Evolutionary conservation across 2,888 invertebrate genomes (phyloP).

Genomic region (Lepetodrilus schrolli): DNA sequence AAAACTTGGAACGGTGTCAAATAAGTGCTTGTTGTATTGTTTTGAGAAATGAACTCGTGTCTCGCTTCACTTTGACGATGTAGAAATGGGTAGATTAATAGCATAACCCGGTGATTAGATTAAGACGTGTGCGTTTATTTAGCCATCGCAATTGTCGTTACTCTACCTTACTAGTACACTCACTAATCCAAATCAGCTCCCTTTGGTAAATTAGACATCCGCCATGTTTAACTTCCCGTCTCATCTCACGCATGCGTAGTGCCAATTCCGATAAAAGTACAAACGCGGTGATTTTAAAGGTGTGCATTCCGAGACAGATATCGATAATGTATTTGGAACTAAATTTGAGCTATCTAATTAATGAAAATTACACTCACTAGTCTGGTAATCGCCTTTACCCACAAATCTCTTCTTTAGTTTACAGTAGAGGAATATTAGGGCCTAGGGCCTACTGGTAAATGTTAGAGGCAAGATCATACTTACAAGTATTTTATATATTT

Average conservation of each 20-base stretch:
- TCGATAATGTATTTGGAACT: no score
- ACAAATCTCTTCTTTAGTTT: no score
- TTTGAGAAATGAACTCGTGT: neutral
- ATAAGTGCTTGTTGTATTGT: neutral
- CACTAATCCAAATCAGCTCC: constrained; percentile 16
- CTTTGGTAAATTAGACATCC: constrained; percentile 22
- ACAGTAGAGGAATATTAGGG: no score
- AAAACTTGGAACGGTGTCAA: neutral
- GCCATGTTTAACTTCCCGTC: constrained; percentile 25
- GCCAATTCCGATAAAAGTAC: no score
- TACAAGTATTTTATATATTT: no score
- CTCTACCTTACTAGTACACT: neutral
- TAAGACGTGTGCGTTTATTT: neutral
- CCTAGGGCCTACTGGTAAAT: no score
- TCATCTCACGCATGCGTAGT: neutral
- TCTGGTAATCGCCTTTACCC: no score
- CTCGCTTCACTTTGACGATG: neutral
- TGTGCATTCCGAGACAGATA: no score
- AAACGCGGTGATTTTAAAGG: no score
- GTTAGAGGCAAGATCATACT: no score
- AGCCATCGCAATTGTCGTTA: neutral
- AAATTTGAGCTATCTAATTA: no score
- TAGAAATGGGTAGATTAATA: neutral
- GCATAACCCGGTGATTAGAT: neutral
- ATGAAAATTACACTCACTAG: no score